These are phyloP conservation scores for Bombus waltoni DNA, from an alignment of 1,140 invertebrate genomes.

Conservation along the genomic window DNA sequence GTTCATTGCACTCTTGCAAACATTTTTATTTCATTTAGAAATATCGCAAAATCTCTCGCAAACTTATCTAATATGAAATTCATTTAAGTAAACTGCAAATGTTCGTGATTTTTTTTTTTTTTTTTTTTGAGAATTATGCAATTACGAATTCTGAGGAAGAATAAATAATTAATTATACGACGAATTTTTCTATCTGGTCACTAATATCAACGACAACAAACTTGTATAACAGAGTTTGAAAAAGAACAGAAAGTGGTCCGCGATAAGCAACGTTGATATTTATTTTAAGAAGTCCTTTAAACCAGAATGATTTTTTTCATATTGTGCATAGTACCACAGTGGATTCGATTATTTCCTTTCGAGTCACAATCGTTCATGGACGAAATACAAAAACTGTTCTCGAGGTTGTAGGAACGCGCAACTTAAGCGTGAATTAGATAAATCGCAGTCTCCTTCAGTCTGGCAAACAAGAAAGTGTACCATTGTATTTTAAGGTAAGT, in stretches of 20 bases:
- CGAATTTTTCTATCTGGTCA: background rate
- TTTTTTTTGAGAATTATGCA: background rate
- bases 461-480: slow-evolving; percentile 21
- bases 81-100: background rate
- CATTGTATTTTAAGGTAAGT: slow-evolving; percentile 17
- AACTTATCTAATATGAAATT: background rate
- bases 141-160: background rate
- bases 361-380: slow-evolving; percentile 5
- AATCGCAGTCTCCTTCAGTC: slow-evolving; percentile 29
- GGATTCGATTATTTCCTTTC: slow-evolving; percentile 10
- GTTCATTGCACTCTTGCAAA: background rate
- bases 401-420: slow-evolving; percentile 8
- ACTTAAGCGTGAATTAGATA: slow-evolving; percentile 10
- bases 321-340: background rate
- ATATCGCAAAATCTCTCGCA: background rate
- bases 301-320: background rate
- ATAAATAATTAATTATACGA: background rate
- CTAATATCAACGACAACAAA: background rate
- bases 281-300: background rate
- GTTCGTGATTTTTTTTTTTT: background rate
- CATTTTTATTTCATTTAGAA: background rate
- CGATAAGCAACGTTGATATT: background rate
- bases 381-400: slow-evolving; percentile 29
- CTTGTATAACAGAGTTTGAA: background rate
- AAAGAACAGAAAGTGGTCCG: background rate